Conservation (phyloP, 2,113 vertebrate genomes). For the Myrmecophaga tridactyla region DNA sequence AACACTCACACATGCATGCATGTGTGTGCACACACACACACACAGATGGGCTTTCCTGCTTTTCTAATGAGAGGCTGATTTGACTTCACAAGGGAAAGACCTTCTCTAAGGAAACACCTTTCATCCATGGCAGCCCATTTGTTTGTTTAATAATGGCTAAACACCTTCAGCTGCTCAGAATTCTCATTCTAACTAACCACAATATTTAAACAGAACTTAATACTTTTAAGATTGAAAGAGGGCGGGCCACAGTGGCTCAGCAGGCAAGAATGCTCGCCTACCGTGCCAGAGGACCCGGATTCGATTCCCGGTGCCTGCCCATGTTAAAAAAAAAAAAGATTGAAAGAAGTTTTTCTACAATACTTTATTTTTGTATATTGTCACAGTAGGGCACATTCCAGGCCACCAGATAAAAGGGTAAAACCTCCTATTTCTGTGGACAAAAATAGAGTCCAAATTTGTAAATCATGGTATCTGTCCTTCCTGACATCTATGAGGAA, state of each 20-base stretch:
- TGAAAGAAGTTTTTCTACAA: conserved; percentile 5
- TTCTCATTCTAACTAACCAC: background rate
- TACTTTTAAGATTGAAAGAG: conserved; percentile 22
- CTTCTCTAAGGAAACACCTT: background rate
- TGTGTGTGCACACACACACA: background rate
- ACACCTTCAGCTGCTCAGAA: background rate
- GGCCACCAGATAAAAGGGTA: conserved; percentile 15
- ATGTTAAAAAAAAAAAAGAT: too few species aligned
- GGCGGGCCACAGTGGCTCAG: too few species aligned
- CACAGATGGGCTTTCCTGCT: background rate
- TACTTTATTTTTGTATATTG: conserved; percentile 32
- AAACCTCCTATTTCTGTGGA: conserved; percentile 14
- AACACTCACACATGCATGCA: background rate
- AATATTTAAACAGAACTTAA: background rate
- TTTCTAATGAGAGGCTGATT: background rate
- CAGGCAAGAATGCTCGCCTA: too few species aligned
- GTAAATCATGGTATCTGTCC: conserved; percentile 8
- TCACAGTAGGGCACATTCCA: background rate
- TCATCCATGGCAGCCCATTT: background rate
- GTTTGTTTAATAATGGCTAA: background rate
- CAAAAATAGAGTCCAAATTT: conserved; percentile 48
- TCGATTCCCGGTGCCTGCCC: too few species aligned
- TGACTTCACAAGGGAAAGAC: background rate
- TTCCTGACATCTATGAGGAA: background rate
- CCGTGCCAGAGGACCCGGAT: too few species aligned